Percentiles rank a stretch among this genome's conserved stretches.
These are phyloP conservation scores for Zosterops hypoxanthus DNA, from an alignment of 2,113 vertebrate species.

Conservation along the genomic window DNA sequence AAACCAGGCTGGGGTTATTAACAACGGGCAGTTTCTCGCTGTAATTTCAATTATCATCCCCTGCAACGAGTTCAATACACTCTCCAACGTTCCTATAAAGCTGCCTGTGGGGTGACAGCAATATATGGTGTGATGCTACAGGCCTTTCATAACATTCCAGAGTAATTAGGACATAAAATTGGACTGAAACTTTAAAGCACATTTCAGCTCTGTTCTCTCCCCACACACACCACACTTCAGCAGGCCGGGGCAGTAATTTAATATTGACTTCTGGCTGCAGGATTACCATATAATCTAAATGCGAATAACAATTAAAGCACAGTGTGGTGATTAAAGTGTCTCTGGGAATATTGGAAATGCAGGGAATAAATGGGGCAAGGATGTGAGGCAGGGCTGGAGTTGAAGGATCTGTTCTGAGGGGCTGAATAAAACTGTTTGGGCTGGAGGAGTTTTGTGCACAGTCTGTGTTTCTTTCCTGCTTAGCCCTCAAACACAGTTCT, in stretches of 20 bases:
- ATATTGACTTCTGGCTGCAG: constrained; percentile 62
- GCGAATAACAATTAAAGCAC: constrained; percentile 65
- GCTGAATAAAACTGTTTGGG: neutral
- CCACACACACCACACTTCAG: neutral
- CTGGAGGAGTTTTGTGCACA: neutral
- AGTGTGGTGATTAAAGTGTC: constrained; percentile 44
- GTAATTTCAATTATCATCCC: constrained; percentile 16
- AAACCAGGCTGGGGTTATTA: neutral
- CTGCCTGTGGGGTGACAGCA: constrained; percentile 30
- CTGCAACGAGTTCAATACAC: constrained; percentile 15
- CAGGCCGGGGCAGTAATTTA: constrained; percentile 63
- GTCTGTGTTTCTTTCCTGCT: neutral
- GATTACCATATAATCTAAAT: constrained; percentile 71
- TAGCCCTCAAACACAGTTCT: neutral
- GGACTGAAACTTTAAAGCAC: constrained; percentile 49
- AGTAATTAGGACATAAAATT: constrained; percentile 72
- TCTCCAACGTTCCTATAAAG: constrained; percentile 22
- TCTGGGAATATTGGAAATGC: constrained; percentile 34
- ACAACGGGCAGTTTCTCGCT: neutral
- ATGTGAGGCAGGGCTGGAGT: neutral
- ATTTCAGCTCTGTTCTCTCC: constrained; percentile 14
- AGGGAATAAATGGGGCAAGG: constrained; percentile 15
- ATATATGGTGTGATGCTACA: constrained; percentile 32
- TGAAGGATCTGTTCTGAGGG: neutral
- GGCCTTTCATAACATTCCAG: constrained; percentile 11